Evolutionary conservation across 1,140 invertebrate species (phyloP).

Genomic region (Melipona quadrifasciata): DNA sequence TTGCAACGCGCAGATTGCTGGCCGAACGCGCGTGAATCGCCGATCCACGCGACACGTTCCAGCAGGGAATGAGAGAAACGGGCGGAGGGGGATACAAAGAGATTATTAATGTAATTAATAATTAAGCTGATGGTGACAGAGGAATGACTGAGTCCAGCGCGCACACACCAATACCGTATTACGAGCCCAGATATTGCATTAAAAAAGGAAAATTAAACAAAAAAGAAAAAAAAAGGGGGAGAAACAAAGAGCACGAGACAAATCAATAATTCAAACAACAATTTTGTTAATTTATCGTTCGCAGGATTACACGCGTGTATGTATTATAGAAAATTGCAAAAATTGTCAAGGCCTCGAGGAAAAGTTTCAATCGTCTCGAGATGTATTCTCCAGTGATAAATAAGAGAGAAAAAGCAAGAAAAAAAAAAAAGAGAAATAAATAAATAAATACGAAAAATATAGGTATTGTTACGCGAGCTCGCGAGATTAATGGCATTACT

Average conservation of each 20-base stretch:
- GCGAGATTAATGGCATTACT: conserved; percentile 52
- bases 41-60: conserved; percentile 1
- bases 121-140: conserved; percentile 57
- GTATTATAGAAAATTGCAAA: neutral
- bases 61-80: conserved; percentile 3
- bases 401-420: neutral
- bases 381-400: neutral
- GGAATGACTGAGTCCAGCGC: conserved; percentile 66
- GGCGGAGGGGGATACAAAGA: neutral
- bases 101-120: conserved; percentile 63
- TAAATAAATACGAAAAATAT: neutral
- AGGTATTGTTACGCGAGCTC: conserved; percentile 62
- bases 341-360: neutral
- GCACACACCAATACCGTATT: conserved; percentile 60
- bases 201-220: neutral
- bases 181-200: conserved; percentile 58
- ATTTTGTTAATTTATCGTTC: neutral
- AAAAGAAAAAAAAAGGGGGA: neutral
- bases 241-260: neutral
- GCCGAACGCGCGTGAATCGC: neutral
- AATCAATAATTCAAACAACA: neutral
- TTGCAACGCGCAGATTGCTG: neutral
- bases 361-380: neutral
- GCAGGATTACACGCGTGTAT: neutral
- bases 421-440: neutral